These are phyloP conservation scores for Zaprionus davidi DNA, from an alignment of 1,140 invertebrate genomes.

Conservation along the genomic window DNA sequence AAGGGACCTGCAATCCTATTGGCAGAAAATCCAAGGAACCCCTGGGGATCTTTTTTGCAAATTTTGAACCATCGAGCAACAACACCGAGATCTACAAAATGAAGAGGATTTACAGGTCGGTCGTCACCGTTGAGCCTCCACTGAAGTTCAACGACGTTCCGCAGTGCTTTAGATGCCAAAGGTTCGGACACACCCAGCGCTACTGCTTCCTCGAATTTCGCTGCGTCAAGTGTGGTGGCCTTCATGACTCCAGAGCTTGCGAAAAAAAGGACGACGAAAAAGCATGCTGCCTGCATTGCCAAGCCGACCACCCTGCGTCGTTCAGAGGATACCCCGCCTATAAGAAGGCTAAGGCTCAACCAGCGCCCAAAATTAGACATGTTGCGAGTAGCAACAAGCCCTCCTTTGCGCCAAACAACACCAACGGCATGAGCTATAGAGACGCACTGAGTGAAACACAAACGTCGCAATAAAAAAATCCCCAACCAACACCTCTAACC, in stretches of 20 bases:
- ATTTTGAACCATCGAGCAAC: conserved; percentile 4
- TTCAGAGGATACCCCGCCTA: not conserved
- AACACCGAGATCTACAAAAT: not conserved
- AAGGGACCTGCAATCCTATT: not conserved
- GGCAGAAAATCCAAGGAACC: not conserved
- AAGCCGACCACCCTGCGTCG: conserved; percentile 1
- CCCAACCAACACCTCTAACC: too few relatives aligned
- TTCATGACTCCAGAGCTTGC: not conserved
- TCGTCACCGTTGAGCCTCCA: not conserved
- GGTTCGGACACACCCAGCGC: conserved; percentile 2
- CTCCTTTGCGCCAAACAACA: too few relatives aligned
- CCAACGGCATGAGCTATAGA: too few relatives aligned
- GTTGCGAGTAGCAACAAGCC: too few relatives aligned
- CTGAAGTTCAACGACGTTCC: not conserved
- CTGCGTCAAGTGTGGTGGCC: conserved; percentile 7
- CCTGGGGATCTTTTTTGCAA: not conserved
- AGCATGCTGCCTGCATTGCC: not conserved
- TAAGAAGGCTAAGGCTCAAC: not conserved
- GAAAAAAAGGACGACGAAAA: not conserved
- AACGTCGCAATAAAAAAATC: too few relatives aligned
- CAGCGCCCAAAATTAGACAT: not conserved
- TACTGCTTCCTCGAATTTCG: not conserved
- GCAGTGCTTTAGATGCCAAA: conserved; percentile 6
- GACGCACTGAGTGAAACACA: too few relatives aligned
- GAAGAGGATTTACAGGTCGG: not conserved